Base-by-base conservation (phyloP, 2,888 invertebrate genomes). In the Belgica antarctica region DNA sequence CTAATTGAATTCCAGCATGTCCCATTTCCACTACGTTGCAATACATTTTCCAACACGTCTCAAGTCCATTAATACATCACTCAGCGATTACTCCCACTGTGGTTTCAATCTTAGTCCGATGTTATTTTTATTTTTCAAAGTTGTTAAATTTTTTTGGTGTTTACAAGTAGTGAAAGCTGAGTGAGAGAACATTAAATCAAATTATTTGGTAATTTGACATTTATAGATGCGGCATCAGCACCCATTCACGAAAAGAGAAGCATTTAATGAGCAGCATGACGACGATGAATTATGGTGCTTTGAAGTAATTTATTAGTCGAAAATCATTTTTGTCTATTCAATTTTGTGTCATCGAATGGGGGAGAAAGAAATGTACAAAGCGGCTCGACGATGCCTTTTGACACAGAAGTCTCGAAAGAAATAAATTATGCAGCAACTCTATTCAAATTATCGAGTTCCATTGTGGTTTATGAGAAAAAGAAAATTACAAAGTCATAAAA, bases 191-290 rank as follows among this genome's bases (percentile, higher is more conserved):
- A 57, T 68, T 57, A 46, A 46, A 68, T 68, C 52, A 46, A 66
- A 66, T 68, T 68, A 63, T 63, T 63, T 17, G 10, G 46, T 63
- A 57, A 68, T 57, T 68, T 68, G 68, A 68, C 47, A 68, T 68
- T 68, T 46, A 46, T 66, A 63, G 63, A 63, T 68, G 59, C 15
- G 27, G 28, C 68, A 63, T 63, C 63, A 63, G 22, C 41, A 63
- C 63, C 63, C 36, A 24, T 8, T 22, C 4, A 63, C 31, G 63
- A 63, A n/a, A n/a, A n/a, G n/a, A 25, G 63, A 28, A 41, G 41
- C 63, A 25, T 59, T 62, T 28, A 24, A 34, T 31, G 34, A 31
- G 22, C 4, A 52, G 22, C 28, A 19, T 15, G 27, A 19, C 52
- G 17, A 52, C 24, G 47, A 47, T 46, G 52, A 41, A 68, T 46